Percentiles rank a stretch among this genome's conserved stretches.
These are phyloP conservation scores for Sminthurides aquaticus DNA, from an alignment of 2,888 invertebrate species.

Conservation along the genomic window DNA sequence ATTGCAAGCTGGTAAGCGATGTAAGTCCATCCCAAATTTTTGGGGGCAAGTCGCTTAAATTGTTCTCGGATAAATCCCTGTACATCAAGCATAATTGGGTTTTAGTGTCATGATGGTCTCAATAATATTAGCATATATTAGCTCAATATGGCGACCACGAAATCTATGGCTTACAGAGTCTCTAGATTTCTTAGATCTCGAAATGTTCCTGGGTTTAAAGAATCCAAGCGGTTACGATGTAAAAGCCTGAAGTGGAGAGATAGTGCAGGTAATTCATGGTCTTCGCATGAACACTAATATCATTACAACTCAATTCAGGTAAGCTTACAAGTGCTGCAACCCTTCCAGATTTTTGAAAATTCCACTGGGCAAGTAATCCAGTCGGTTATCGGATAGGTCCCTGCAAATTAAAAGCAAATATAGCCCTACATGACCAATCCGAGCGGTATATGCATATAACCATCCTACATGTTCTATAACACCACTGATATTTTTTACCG, in stretches of 20 bases:
- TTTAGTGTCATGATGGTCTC: too few relatives aligned
- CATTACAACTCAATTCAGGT: constrained; percentile 9
- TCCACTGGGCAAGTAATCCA: constrained; percentile 59
- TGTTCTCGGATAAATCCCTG: constrained; percentile 60
- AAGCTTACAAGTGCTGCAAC: constrained; percentile 59
- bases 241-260: constrained; percentile 54
- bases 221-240: constrained; percentile 60
- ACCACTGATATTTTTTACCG: too few relatives aligned
- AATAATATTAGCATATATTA: too few relatives aligned
- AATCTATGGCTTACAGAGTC: constrained; percentile 56
- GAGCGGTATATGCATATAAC: too few relatives aligned
- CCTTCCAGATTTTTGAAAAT: constrained; percentile 59
- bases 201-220: constrained; percentile 56
- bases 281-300: constrained; percentile 16
- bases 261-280: background rate
- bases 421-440: too few relatives aligned
- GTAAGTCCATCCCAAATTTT: constrained; percentile 56
- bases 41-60: constrained; percentile 54
- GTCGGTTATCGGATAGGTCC: constrained; percentile 64
- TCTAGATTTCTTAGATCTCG: constrained; percentile 56
- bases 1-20: constrained; percentile 57
- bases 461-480: too few relatives aligned
- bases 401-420: constrained; percentile 47
- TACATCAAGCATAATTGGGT: constrained; percentile 1
- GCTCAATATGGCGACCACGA: too few relatives aligned